Percentiles rank a stretch among this genome's conserved stretches.
Conservation (phyloP, 2,113 vertebrate genomes). For the Aviceda subcristata region DNA sequence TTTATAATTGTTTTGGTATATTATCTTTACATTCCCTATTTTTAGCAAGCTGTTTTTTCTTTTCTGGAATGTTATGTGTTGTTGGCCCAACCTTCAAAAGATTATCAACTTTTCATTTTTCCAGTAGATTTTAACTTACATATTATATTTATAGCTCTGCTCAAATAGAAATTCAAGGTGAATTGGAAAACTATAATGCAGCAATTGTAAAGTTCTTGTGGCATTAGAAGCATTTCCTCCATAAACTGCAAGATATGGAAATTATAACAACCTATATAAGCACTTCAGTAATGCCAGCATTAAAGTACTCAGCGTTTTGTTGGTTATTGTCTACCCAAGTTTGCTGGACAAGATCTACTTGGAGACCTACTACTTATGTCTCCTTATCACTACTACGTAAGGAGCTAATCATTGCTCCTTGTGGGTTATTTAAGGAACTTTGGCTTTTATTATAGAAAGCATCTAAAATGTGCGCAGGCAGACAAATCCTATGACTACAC, state of each 20-base stretch:
- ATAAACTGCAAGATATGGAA: background rate
- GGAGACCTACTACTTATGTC: background rate
- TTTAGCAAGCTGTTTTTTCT: background rate
- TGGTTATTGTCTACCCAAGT: background rate
- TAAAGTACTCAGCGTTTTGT: background rate
- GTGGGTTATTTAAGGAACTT: background rate
- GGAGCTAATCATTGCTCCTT: background rate
- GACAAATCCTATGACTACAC: background rate
- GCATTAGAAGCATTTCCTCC: background rate
- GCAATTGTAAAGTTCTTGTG: background rate
- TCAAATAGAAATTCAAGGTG: slow-evolving; percentile 33
- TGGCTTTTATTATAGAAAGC: background rate
- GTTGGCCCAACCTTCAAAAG: background rate
- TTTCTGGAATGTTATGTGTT: background rate
- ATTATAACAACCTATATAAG: background rate
- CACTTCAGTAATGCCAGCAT: background rate
- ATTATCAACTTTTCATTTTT: background rate
- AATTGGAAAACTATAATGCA: background rate
- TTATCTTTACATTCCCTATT: background rate
- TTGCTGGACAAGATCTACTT: background rate
- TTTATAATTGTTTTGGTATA: background rate
- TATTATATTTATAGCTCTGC: background rate
- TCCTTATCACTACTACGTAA: background rate
- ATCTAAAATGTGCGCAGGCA: background rate
- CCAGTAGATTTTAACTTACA: background rate